phyloP scores from a whole-genome alignment of 37 sponge, comb jelly and placozoan species.

The Ephydatia muelleri region DNA sequence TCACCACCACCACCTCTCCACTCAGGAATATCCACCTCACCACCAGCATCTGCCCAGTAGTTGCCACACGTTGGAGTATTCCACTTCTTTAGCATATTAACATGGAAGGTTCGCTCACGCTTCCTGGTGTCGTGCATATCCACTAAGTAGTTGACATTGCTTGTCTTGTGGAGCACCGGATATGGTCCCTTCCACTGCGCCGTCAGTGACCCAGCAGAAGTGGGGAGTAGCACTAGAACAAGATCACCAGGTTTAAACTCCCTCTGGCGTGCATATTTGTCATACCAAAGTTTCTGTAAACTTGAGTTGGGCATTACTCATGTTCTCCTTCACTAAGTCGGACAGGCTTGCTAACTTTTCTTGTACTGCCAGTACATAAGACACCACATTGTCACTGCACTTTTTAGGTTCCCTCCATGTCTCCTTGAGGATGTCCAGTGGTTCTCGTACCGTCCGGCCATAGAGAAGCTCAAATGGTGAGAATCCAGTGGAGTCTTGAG shows the following conservation, averaged over 20 bases:
- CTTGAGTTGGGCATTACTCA: not conserved
- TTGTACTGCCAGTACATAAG: too few relatives aligned
- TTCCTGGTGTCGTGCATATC: conserved; percentile 28
- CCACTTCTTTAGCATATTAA: conserved; percentile 46
- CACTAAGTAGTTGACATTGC: conserved; percentile 36
- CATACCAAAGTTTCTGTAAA: not conserved
- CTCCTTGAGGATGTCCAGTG: conserved; percentile 29
- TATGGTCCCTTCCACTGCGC: conserved; percentile 36
- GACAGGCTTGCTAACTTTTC: too few relatives aligned
- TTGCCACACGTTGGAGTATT: too few relatives aligned
- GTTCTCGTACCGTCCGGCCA: conserved; percentile 26
- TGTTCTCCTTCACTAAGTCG: too few relatives aligned
- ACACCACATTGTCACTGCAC: too few relatives aligned
- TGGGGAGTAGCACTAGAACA: conserved; percentile 57
- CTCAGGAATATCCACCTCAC: not conserved
- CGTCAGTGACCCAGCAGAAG: conserved; percentile 11
- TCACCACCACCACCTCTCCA: conserved; percentile 32
- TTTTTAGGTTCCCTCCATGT: conserved; percentile 26
- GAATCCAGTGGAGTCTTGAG: conserved; percentile 38
- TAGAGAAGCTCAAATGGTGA: conserved; percentile 45
- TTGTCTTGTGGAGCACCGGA: not conserved
- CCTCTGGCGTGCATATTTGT: conserved; percentile 16
- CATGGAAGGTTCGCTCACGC: conserved; percentile 32
- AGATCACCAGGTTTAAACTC: conserved; percentile 51
- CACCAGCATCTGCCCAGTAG: not conserved